Evolutionary conservation across 2,888 invertebrate species (phyloP), one percentile per base, ranked within the genome.

Genomic region (Drosophila meridionalis): DNA sequence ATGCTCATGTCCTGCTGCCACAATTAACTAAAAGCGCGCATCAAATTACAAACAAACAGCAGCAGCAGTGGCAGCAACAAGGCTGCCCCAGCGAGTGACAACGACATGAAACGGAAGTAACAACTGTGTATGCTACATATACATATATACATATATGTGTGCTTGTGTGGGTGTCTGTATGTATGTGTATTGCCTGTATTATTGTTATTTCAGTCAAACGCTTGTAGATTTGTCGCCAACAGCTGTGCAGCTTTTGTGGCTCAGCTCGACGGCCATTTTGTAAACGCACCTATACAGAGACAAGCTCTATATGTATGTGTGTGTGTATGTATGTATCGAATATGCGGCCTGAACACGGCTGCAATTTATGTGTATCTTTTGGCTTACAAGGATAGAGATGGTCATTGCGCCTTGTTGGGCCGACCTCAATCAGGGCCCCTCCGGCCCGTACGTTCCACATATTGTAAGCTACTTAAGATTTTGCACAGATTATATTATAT

Each of bases 21-120:
- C 87, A 87, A 87, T 87, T 87, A 87, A 87, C 87, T 87, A 87
- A 87, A 88, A 83, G 88, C 87, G 88, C 88, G 88, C 87, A 88
- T 87, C 88, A 88, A 83, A 88, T 88, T 88, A 88, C 86, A 83
- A 85, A 83, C 83, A 78, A 83, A 82, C 74, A 83, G 68, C 53
- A 48, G 43, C 65, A 78, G 36, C 63, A 45, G 43, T 26, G 20
- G 57, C 61, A 62, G 55, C 60, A 65, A 66, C 66, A 76, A 73
- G 60, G 65, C 77, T 57, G 66, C 38, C 57, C 63, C 71, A 47
- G 47, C 47, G 68, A 82, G 69, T 84, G 84, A 84, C 87, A 82
- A 84, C 82, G 78, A 87, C 82, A 84, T 80, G 80, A 80, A 80
- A 67, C 85, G 85, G 85, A 87, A 85, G 87, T 87, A 87, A 84